Evolutionary conservation across 2,888 invertebrate genomes (phyloP).

Genomic region (Melanchra persicariae): DNA sequence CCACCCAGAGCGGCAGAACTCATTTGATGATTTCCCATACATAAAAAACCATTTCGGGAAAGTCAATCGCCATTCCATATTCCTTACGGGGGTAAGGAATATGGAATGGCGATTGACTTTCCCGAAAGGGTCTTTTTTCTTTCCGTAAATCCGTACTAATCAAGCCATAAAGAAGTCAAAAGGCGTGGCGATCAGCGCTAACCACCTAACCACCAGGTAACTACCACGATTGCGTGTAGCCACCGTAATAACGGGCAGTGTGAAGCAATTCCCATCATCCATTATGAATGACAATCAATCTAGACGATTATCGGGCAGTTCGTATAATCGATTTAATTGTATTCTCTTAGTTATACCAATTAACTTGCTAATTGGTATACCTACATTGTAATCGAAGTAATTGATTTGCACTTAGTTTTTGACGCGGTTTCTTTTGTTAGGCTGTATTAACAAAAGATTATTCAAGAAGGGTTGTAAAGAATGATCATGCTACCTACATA

Average conservation of each 20-base stretch:
- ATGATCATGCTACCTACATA: no score
- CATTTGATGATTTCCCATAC: background rate
- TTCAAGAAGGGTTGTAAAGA: background rate
- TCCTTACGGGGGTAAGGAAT: no score
- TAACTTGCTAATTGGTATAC: constrained; percentile 52
- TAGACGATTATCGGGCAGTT: constrained; percentile 24
- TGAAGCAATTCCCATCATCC: constrained; percentile 49
- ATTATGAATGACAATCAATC: constrained; percentile 52
- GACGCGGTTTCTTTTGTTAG: background rate
- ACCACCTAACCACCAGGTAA: constrained; percentile 2
- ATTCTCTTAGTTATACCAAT: constrained; percentile 58
- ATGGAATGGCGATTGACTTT: no score
- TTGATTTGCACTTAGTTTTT: constrained; percentile 20
- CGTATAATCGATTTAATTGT: constrained; percentile 56
- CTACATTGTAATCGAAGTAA: constrained; percentile 35
- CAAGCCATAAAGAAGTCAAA: background rate
- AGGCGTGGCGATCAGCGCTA: constrained; percentile 45
- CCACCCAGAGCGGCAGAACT: no score
- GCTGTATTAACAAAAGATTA: background rate
- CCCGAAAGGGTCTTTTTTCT: no score
- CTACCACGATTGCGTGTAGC: background rate
- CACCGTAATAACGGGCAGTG: constrained; percentile 17
- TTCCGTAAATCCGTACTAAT: background rate
- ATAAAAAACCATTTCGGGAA: no score
- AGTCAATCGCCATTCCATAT: no score